Evolutionary conservation across 1,140 invertebrate genomes (phyloP).

Genomic region (Halictus rubicundus): DNA sequence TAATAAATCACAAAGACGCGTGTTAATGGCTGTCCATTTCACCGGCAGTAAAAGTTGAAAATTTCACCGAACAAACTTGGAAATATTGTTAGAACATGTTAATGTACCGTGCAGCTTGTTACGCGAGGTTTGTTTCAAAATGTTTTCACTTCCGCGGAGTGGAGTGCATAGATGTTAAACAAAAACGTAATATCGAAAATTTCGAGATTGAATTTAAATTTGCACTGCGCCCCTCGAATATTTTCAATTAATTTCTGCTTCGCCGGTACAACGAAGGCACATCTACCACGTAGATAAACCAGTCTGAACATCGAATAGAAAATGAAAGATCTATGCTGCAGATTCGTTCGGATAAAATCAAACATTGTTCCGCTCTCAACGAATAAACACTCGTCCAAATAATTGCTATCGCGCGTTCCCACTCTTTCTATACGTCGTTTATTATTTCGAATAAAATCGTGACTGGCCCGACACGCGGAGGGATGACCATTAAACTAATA

Average conservation of each 20-base stretch:
- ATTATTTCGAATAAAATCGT: neutral
- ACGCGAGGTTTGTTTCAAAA: neutral
- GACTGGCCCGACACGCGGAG: neutral
- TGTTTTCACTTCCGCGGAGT: neutral
- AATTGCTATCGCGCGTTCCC: neutral
- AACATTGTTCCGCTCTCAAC: neutral
- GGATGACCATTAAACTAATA: neutral
- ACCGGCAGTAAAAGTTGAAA: too few species aligned
- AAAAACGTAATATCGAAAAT: too few species aligned
- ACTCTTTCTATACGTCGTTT: neutral
- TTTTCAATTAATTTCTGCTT: too few species aligned
- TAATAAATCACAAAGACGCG: too few species aligned
- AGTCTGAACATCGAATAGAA: neutral
- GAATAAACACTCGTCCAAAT: neutral
- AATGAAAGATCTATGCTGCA: neutral
- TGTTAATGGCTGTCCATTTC: too few species aligned
- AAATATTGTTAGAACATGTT: neutral
- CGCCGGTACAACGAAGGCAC: too few species aligned
- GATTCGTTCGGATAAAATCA: neutral
- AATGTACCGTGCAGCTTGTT: neutral
- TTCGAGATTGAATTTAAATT: too few species aligned
- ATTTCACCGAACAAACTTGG: too few species aligned
- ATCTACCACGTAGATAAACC: too few species aligned
- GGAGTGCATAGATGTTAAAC: too few species aligned
- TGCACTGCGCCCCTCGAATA: too few species aligned